phyloP scores from a whole-genome alignment of 1,140 invertebrate genomes.

The Pararge aegeria region DNA sequence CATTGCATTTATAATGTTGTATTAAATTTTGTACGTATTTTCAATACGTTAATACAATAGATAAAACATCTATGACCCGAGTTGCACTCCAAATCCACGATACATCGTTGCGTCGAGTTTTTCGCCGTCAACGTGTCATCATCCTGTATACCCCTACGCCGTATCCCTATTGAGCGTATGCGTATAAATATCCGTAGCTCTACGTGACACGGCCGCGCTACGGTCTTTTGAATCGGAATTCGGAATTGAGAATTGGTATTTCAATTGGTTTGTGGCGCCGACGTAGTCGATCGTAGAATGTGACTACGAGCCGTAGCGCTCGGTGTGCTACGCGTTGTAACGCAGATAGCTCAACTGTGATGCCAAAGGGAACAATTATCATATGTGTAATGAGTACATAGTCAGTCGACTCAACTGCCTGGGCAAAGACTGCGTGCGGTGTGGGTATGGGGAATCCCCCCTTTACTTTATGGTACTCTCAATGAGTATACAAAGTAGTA shows the following conservation, averaged over 20 bases:
- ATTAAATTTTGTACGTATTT: too few species aligned
- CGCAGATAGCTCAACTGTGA: neutral
- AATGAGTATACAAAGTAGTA: too few species aligned
- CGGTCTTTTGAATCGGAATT: slow-evolving; percentile 48
- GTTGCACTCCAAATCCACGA: too few species aligned
- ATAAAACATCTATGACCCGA: too few species aligned
- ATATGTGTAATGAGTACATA: neutral
- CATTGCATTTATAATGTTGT: too few species aligned
- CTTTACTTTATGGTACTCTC: too few species aligned
- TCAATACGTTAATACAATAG: too few species aligned
- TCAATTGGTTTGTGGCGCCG: slow-evolving; percentile 52
- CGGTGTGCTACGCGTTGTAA: slow-evolving; percentile 2
- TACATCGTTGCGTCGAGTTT: neutral
- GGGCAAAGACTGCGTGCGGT: too few species aligned
- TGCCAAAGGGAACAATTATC: neutral
- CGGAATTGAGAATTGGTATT: slow-evolving; percentile 53
- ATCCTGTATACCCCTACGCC: neutral
- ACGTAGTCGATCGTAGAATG: slow-evolving; percentile 30
- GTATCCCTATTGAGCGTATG: slow-evolving; percentile 23
- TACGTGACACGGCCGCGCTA: slow-evolving; percentile 38
- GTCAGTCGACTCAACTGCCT: too few species aligned
- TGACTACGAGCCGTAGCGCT: slow-evolving; percentile 15
- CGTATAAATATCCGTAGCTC: slow-evolving; percentile 35
- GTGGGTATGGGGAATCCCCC: too few species aligned
- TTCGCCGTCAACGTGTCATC: neutral